Conservation (phyloP, 1,140 invertebrate genomes). For the Belonocnema kinseyi region DNA sequence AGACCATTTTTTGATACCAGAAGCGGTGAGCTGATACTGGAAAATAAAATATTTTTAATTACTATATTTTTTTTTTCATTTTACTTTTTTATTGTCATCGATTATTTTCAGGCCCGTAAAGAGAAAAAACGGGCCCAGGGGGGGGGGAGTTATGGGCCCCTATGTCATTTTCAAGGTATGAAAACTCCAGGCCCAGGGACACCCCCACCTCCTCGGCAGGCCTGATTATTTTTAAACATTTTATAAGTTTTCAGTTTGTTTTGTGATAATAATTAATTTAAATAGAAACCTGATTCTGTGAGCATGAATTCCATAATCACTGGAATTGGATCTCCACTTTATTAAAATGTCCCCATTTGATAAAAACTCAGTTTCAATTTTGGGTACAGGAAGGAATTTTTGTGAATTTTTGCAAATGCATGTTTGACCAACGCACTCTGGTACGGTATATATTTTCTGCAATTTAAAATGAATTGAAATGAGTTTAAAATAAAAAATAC, state of each 20-base stretch:
- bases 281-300: conserved; percentile 61
- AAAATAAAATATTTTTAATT: conserved; percentile 35
- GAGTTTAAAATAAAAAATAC: not conserved
- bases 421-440: conserved; percentile 57
- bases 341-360: conserved; percentile 46
- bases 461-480: conserved; percentile 33
- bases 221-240: not conserved
- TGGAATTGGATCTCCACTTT: conserved; percentile 55
- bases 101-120: not conserved
- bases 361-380: conserved; percentile 45
- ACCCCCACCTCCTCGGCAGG: no score
- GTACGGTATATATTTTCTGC: conserved; percentile 62
- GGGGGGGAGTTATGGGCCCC: no score
- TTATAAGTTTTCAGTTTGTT: not conserved
- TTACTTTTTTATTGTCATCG: not conserved
- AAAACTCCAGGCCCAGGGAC: no score
- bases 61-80: not conserved
- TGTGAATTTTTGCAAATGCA: conserved; percentile 52
- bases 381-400: conserved; percentile 49
- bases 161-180: no score
- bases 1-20: conserved; percentile 60
- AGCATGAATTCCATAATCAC: conserved; percentile 45
- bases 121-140: no score
- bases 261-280: conserved; percentile 9
- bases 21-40: conserved; percentile 60